A percentile compares a stretch with the other conserved stretches of the same genome.
Conservation (phyloP, 2,113 vertebrate species). For the Alces alces region DNA sequence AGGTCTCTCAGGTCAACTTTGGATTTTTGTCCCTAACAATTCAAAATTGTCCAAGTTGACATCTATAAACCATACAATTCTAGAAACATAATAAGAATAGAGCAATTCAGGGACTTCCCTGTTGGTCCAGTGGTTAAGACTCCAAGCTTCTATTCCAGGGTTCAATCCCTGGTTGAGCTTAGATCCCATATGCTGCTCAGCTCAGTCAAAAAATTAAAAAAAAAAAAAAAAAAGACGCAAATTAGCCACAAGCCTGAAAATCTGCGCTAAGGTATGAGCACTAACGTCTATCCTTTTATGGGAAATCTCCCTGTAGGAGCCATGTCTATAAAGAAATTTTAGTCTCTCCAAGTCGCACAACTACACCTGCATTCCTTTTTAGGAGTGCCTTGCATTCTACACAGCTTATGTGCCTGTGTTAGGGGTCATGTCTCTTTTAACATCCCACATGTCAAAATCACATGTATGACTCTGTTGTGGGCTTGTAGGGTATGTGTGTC, state of each 20-base stretch:
- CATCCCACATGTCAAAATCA: not conserved
- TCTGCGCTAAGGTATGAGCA: not conserved
- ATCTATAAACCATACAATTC: not conserved
- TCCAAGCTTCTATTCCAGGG: not conserved
- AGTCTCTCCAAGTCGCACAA: not conserved
- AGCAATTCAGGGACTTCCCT: not conserved
- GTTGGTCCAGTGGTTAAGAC: not conserved
- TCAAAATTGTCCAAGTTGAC: not conserved
- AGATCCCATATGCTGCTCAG: not conserved
- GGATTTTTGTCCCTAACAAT: not conserved
- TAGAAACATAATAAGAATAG: not conserved
- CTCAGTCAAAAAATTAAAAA: not conserved
- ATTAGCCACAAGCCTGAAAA: not conserved
- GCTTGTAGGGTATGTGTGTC: not conserved
- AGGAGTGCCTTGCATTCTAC: not conserved
- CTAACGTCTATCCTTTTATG: not conserved
- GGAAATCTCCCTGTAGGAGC: not conserved
- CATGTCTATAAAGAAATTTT: not conserved
- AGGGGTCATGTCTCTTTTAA: not conserved
- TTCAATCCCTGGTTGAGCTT: not conserved
- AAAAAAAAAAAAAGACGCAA: not conserved
- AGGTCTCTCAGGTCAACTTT: not conserved
- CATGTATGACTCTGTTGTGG: not conserved
- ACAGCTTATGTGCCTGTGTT: not conserved
- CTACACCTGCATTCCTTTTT: not conserved